Percentiles rank a stretch among this genome's conserved stretches.
These are phyloP conservation scores for Folsomia manolachei DNA, from an alignment of 2,888 invertebrate genomes.

Conservation along the genomic window DNA sequence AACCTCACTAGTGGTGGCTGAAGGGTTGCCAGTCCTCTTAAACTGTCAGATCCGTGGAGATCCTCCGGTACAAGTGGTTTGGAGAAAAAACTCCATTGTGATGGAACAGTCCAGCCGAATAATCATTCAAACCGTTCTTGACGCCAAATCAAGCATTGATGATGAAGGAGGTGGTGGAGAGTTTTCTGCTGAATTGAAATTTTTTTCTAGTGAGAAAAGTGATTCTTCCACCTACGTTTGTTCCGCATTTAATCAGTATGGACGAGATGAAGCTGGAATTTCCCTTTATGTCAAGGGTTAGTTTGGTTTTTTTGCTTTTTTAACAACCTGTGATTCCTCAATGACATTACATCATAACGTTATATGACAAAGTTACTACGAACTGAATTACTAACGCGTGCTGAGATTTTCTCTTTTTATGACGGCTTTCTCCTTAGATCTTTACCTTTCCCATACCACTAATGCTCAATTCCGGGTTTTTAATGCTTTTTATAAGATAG, in stretches of 20 bases:
- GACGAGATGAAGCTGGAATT: constrained; percentile 41
- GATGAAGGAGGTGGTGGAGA: constrained; percentile 14
- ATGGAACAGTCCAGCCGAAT: constrained; percentile 33
- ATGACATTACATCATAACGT: neutral
- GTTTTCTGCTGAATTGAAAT: constrained; percentile 33
- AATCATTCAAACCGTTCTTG: constrained; percentile 23
- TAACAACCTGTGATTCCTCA: neutral
- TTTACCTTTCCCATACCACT: no score
- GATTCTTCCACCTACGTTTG: constrained; percentile 43
- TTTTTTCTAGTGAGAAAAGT: constrained; percentile 33
- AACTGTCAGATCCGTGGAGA: constrained; percentile 46
- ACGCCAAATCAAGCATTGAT: constrained; percentile 38
- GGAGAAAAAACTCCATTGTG: constrained; percentile 43
- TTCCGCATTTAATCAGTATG: constrained; percentile 42
- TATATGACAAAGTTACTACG: neutral
- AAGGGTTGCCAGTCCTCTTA: constrained; percentile 38
- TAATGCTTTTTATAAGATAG: no score
- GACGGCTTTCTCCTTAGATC: no score
- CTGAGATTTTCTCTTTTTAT: no score
- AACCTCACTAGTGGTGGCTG: constrained; percentile 42
- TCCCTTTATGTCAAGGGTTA: constrained; percentile 45
- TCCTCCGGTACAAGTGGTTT: constrained; percentile 40
- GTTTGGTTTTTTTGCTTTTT: neutral
- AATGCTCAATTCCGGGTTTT: no score
- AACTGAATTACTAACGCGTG: no score